Evolutionary conservation across 2,113 vertebrate genomes (phyloP), one percentile per base, ranked within the genome.

Genomic region (Cavia porcellus): DNA sequence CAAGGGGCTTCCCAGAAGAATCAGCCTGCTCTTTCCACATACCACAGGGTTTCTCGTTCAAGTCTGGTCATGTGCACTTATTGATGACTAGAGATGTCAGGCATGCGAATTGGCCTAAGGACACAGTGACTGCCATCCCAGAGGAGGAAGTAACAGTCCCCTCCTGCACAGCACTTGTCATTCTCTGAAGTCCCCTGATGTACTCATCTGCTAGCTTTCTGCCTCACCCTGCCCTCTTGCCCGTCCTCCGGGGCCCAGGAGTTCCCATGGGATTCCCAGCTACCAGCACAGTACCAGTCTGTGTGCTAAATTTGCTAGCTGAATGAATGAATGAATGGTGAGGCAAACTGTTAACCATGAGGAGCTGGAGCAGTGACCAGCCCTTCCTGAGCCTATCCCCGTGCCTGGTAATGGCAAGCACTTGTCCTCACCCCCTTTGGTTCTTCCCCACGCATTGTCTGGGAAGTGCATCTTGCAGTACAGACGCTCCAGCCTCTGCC

Each of bases 101-200:
- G 38, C 32, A 5, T 28, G 5, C 5, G 2, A 42, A n/a, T 1
- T 57, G 74, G 30, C 5, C 72, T 8, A 66, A 47, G 62, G 45
- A 6, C 3, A 28, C 3, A 0, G 2, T 0, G 30, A 10, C 75
- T 7, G 22, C 25, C 6, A 5, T 20, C 0, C 42, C 38, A 19
- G 55, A 72, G 88, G 0, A 64, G 28, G 19, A 35, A 22, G 24
- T 11, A 57, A 38, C 14, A 12, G 4, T 61, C 14, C 70, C 22
- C 4, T 83, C 15, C 74, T 81, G 22, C 10, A 13, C 55, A 75
- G 25, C 7, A 32, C 72, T 52, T 45, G 45, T 50, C 1, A 1
- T 4, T 52, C 55, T 86, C 88, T 94, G n/a, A 70, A 57, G 42
- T n/a, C 19, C 9, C 30, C 52, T 62, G 25, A 32, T 45, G 35